These are phyloP conservation scores for Stenchaetothrips biformis DNA, from an alignment of 2,888 invertebrate genomes.

Conservation along the genomic window DNA sequence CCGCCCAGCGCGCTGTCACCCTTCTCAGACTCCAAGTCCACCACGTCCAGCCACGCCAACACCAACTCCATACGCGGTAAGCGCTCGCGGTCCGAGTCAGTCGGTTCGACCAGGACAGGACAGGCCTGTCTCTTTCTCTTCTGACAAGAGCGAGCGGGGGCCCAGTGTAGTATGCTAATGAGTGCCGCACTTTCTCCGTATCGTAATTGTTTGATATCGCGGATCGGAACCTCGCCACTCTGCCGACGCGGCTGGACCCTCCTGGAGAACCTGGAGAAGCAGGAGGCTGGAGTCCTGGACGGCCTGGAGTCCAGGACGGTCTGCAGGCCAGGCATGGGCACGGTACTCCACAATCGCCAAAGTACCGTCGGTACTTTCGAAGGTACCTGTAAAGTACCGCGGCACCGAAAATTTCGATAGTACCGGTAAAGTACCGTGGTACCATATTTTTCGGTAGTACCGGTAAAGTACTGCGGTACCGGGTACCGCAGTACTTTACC, in stretches of 20 bases:
- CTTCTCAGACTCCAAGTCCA: conserved; percentile 8
- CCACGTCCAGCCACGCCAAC: not conserved
- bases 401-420: too few relatives aligned
- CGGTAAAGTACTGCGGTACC: too few relatives aligned
- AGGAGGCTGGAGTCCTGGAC: not conserved
- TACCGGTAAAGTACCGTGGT: too few relatives aligned
- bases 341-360: too few relatives aligned
- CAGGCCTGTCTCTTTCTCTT: not conserved
- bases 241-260: too few relatives aligned
- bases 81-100: not conserved
- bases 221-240: not conserved
- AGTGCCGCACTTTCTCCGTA: not conserved
- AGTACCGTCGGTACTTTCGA: too few relatives aligned
- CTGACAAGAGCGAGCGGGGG: not conserved
- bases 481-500: too few relatives aligned
- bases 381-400: too few relatives aligned
- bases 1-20: conserved; percentile 19
- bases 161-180: not conserved
- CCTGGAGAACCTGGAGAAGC: too few relatives aligned
- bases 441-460: too few relatives aligned
- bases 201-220: not conserved
- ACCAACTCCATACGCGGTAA: conserved; percentile 19
- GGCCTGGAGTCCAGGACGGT: too few relatives aligned
- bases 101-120: not conserved
- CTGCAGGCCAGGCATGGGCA: too few relatives aligned